Conservation (phyloP, 2,888 invertebrate genomes). For the Ophion costatus region DNA sequence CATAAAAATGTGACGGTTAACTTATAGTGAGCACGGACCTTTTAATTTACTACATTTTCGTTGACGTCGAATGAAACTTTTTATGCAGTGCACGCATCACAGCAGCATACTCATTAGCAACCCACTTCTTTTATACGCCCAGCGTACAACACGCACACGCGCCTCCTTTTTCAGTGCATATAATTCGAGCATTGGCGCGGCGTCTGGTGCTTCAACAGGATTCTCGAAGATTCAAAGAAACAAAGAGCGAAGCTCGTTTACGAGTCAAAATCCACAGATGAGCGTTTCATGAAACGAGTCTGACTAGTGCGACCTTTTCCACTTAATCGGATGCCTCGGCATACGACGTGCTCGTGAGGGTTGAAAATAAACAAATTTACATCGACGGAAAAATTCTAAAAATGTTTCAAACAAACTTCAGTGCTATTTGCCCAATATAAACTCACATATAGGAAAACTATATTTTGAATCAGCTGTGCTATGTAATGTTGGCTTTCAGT, state of each 20-base stretch:
- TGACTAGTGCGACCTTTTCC: slow-evolving; percentile 29
- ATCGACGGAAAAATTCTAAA: too few relatives aligned
- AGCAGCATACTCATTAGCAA: slow-evolving; percentile 13
- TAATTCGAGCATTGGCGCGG: slow-evolving; percentile 7
- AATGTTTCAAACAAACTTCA: too few relatives aligned
- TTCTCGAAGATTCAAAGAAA: slow-evolving; percentile 19
- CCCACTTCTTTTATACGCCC: not conserved
- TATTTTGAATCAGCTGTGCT: too few relatives aligned
- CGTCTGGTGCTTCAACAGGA: not conserved
- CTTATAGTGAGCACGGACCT: not conserved
- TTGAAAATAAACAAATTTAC: not conserved
- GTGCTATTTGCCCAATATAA: too few relatives aligned
- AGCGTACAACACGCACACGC: not conserved
- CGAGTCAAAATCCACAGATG: not conserved
- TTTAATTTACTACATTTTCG: not conserved
- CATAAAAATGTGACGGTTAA: not conserved
- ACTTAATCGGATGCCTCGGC: slow-evolving; percentile 13
- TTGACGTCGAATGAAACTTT: not conserved
- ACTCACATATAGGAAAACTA: too few relatives aligned
- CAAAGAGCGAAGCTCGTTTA: not conserved
- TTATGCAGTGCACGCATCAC: not conserved
- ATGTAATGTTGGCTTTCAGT: too few relatives aligned
- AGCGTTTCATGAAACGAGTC: slow-evolving; percentile 7
- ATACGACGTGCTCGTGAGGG: not conserved
- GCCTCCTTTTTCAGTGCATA: not conserved